Conservation (phyloP, 2,113 vertebrate species). For the Aleadryas rufinucha region DNA sequence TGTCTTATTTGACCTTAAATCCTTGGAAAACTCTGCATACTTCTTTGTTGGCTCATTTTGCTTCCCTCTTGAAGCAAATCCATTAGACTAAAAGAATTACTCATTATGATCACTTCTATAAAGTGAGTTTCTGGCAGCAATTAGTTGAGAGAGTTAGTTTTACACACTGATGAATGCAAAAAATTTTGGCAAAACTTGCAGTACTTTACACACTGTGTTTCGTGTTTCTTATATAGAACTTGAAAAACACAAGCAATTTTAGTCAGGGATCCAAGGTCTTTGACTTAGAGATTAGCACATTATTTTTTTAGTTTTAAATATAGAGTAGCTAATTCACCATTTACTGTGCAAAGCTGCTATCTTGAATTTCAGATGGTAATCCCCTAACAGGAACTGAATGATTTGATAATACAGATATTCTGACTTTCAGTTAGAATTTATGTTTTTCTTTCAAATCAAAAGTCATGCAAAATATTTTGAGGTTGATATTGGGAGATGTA, state of each 20-base stretch:
- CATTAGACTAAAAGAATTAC: constrained; percentile 15
- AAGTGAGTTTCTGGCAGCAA: constrained; percentile 26
- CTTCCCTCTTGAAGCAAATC: constrained; percentile 6
- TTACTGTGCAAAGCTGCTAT: background rate
- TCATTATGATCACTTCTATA: constrained; percentile 33
- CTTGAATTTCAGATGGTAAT: background rate
- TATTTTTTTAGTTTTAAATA: background rate
- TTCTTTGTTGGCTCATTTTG: constrained; percentile 19
- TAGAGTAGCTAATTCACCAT: background rate
- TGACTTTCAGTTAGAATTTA: background rate
- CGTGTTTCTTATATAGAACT: background rate
- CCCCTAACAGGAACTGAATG: background rate
- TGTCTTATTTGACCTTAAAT: constrained; percentile 34
- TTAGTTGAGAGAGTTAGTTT: constrained; percentile 34
- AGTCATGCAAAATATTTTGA: background rate
- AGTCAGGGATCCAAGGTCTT: background rate
- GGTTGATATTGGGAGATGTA: background rate
- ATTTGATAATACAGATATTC: background rate
- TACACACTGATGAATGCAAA: constrained; percentile 19
- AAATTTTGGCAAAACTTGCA: background rate
- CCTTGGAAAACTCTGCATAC: background rate
- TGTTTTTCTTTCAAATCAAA: background rate
- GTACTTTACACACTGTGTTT: background rate
- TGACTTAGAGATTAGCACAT: background rate
- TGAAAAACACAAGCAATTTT: background rate